Conservation (phyloP, 2,797 vertebrate genomes). For the Falco cherrug region DNA sequence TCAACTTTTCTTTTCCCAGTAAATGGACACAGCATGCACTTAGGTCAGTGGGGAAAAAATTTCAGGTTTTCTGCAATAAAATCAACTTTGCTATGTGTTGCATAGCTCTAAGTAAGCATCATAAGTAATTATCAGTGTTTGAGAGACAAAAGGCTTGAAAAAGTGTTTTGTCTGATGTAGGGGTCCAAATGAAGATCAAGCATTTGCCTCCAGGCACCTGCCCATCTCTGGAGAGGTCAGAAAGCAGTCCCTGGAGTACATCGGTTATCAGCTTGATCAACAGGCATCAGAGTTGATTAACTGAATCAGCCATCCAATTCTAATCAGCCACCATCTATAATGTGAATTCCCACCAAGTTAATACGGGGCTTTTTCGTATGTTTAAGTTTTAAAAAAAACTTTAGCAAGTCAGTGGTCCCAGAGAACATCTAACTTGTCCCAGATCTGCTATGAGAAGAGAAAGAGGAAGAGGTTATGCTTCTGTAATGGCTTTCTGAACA, state of each 20-base stretch:
- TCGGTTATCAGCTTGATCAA: background rate
- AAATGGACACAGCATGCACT: background rate
- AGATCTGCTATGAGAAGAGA: background rate
- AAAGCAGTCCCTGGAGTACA: background rate
- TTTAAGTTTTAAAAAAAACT: background rate
- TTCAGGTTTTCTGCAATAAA: background rate
- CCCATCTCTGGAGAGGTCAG: background rate
- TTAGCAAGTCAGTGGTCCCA: background rate
- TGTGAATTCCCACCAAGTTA: background rate
- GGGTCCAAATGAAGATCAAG: background rate
- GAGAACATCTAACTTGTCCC: background rate
- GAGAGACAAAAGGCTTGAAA: background rate
- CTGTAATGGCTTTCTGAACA: background rate
- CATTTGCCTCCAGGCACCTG: background rate
- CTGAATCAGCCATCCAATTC: background rate
- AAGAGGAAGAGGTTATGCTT: background rate
- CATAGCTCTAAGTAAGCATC: background rate
- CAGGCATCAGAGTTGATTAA: background rate
- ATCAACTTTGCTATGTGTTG: background rate
- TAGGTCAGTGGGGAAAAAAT: background rate
- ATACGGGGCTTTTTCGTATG: background rate
- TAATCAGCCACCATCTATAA: background rate
- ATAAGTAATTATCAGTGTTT: background rate
- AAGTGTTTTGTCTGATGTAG: background rate
- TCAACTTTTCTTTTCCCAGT: background rate